Base-by-base conservation (phyloP, 2,888 invertebrate species). In the Lepidonotus clava region DNA sequence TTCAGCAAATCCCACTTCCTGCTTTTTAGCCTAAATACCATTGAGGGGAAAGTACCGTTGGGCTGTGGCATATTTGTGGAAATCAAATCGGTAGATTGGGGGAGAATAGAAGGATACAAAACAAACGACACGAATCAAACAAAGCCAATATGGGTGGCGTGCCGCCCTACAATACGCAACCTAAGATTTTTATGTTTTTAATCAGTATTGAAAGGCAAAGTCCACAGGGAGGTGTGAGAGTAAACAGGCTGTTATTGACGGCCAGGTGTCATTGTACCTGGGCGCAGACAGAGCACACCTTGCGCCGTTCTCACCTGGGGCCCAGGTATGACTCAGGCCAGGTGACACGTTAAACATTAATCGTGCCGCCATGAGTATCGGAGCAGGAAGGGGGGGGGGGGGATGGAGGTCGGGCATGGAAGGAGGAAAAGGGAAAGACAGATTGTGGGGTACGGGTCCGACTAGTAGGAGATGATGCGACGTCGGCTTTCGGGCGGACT, bases 311-410 rank as follows among this genome's bases (percentile, higher is more conserved):
- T 71, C 71, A 71, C 71, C 66, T 71, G 71, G n/a, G n/a, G n/a
- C 14, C 71, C 61, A 61, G 71, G 36, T 71, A 38, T 71, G 71
- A 71, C 36, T 36, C 38, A 71, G 71, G 34, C 14, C 0, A 11
- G 28, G 24, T 32, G 66, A 34, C 71, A 71, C 71, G 8, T 71
- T 71, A 71, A 71, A 71, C 71, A 71, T 71, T 71, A 71, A 71
- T 71, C 71, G 36, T 18, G 71, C 36, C 36, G 18, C 38, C 14
- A 71, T 38, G 36, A 38, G 36, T n/a, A 77, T 32, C 83, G 53
- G 83, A 53, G 83, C 53, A 53, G 46, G 83, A 83, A 83, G 51
- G 83, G 28, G 53, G 32, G 24, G 8, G 46, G 46, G 8, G 8
- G 46, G 46, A 8, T 46, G 8, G 46, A 46, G 46, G 46, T 46